phyloP scores from a whole-genome alignment of 2,797 vertebrate genomes.

The Lacerta viridis region DNA sequence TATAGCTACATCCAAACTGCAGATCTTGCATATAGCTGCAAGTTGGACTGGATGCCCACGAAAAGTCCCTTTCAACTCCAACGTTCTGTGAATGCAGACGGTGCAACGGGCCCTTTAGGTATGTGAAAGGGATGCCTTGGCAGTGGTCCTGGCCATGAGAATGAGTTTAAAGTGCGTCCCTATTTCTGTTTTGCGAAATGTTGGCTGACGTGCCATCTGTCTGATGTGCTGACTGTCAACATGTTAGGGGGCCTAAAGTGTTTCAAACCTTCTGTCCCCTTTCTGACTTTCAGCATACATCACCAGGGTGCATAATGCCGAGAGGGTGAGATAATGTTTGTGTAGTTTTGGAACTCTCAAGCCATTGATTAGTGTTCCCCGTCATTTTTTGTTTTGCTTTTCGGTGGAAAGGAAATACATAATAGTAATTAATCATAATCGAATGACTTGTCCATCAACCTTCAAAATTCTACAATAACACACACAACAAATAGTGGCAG shows the following conservation, averaged over 20 bases:
- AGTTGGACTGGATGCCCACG: too few species aligned
- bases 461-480: conserved; percentile 52
- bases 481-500: conserved; percentile 24
- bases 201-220: background rate
- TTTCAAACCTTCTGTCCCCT: background rate
- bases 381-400: conserved; percentile 19
- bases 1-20: too few species aligned
- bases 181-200: background rate
- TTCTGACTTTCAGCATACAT: background rate
- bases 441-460: conserved; percentile 50
- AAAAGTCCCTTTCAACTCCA: too few species aligned
- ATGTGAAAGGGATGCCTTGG: background rate
- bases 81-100: too few species aligned
- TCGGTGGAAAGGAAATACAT: conserved; percentile 13
- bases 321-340: conserved; percentile 29
- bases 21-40: too few species aligned
- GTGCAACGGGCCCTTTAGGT: too few species aligned
- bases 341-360: conserved; percentile 13
- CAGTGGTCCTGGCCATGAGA: background rate
- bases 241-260: background rate
- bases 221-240: too few species aligned
- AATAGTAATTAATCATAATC: conserved; percentile 58
- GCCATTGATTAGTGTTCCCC: conserved; percentile 10
- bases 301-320: background rate
- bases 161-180: background rate